Evolutionary conservation across 1,140 invertebrate genomes (phyloP).

Genomic region (Helicoverpa zea): DNA sequence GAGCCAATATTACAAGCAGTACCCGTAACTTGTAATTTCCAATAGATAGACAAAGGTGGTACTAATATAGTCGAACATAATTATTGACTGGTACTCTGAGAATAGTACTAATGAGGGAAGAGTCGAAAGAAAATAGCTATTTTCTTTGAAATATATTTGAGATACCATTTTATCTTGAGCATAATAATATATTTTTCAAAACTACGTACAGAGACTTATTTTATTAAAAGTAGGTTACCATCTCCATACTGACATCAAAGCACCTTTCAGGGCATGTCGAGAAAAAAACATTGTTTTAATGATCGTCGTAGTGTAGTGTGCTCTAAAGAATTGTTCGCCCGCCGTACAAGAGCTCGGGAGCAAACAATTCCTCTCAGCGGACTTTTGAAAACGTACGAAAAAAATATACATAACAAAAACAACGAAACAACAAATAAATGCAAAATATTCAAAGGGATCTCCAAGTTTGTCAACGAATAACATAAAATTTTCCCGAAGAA

Average conservation of each 20-base stretch:
- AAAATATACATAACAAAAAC: slow-evolving; percentile 13
- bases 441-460: slow-evolving; percentile 20
- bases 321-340: slow-evolving; percentile 44
- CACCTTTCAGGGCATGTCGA: slow-evolving; percentile 26
- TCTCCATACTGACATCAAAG: slow-evolving; percentile 33
- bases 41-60: too few relatives aligned
- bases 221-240: slow-evolving; percentile 7
- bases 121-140: too few relatives aligned
- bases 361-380: slow-evolving; percentile 21
- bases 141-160: too few relatives aligned
- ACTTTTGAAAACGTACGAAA: slow-evolving; percentile 1
- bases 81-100: too few relatives aligned
- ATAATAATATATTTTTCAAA: background rate
- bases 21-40: too few relatives aligned
- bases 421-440: slow-evolving; percentile 22
- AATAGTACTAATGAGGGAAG: too few relatives aligned
- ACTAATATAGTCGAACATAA: too few relatives aligned
- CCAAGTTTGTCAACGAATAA: slow-evolving; percentile 22
- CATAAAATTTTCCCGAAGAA: slow-evolving; percentile 3
- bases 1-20: too few relatives aligned
- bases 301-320: slow-evolving; percentile 39
- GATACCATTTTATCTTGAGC: background rate
- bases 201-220: background rate
- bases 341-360: slow-evolving; percentile 17
- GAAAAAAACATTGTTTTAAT: slow-evolving; percentile 43